Percentiles rank a stretch among this genome's conserved stretches.
Conservation (phyloP, 2,113 vertebrate species). For the Corythornis madagascariensis region DNA sequence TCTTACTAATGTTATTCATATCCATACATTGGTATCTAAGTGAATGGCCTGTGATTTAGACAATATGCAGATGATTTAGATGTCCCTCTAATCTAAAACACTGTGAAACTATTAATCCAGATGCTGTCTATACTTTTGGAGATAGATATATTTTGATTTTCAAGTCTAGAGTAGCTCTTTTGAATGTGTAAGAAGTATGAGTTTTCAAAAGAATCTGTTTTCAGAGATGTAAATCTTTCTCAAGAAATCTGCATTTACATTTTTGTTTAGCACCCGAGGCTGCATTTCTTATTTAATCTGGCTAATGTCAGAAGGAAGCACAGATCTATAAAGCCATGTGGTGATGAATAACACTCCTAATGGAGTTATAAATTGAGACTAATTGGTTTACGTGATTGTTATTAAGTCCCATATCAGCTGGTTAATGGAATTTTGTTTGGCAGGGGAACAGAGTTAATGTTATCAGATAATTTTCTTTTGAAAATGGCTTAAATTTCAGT, state of each 20-base stretch:
- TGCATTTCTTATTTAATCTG: constrained; percentile 72
- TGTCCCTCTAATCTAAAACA: neutral
- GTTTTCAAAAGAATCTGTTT: constrained; percentile 11
- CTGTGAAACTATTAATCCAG: neutral
- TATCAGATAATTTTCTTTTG: constrained; percentile 73
- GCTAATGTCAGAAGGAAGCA: constrained; percentile 58
- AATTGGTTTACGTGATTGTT: constrained; percentile 79
- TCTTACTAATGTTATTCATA: neutral
- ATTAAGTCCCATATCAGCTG: constrained; percentile 76
- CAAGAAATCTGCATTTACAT: constrained; percentile 13
- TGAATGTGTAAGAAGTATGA: neutral
- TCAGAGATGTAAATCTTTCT: constrained; percentile 26
- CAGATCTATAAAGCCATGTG: constrained; percentile 49
- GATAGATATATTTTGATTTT: neutral
- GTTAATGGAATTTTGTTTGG: constrained; percentile 79
- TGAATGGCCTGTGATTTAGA: neutral
- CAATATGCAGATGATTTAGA: neutral
- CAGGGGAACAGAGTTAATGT: constrained; percentile 70
- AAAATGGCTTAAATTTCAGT: constrained; percentile 61
- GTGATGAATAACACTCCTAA: constrained; percentile 74
- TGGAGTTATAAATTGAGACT: constrained; percentile 79
- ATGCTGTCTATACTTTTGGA: neutral
- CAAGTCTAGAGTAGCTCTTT: neutral
- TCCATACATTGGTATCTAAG: neutral
- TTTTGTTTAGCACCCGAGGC: constrained; percentile 69